Evolutionary conservation across 1,140 invertebrate species (phyloP), one percentile per base, ranked within the genome.

Genomic region (Lepidurus couesii): DNA sequence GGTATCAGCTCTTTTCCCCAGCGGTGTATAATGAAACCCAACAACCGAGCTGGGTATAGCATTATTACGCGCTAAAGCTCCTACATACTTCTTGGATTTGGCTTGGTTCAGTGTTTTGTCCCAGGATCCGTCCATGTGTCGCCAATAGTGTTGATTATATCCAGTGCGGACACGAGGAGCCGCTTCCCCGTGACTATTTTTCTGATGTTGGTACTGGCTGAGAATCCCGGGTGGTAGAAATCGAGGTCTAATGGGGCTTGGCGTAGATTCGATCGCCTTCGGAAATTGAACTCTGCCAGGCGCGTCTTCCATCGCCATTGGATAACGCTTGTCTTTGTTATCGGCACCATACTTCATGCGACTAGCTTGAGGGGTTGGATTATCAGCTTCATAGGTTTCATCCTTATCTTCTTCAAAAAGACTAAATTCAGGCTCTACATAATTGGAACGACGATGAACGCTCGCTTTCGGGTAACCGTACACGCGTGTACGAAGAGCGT

Each of bases 401-500:
- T 47, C 45, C 16, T 65, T 65, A 21, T 65, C 53, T 65, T 65
- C 53, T 65, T 21, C n/a, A 21, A 65, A 65, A 65, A 16, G 6
- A 16, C 53, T 65, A n/a, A 65, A 7, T 65, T 65, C 53, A 21
- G 53, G 53, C 8, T 65, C 53, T 13, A 65, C 16, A 21, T 65
- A 65, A 65, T 21, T 16, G 3, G 53, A 65, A 21, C 53, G 53
- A 9, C 53, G 53, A 16, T 65, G 53, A 13, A 65, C 21, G 53
- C 8, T 65, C 53, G 53, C 53, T 21, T 65, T 65, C n/a, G 53
- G 53, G 53, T 13, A 65, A 21, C 21, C 21, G 53, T 65, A 65
- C 16, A 65, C 16, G 53, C 53, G 53, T 16, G 53, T 65, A 65
- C 53, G 53, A 65, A 65, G 53, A 65, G 16, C 53, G n/a, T 65